A percentile compares a stretch with the other conserved stretches of the same genome.
phyloP scores from a whole-genome alignment of 2,888 invertebrate species.

The Ennomos erosarius region DNA sequence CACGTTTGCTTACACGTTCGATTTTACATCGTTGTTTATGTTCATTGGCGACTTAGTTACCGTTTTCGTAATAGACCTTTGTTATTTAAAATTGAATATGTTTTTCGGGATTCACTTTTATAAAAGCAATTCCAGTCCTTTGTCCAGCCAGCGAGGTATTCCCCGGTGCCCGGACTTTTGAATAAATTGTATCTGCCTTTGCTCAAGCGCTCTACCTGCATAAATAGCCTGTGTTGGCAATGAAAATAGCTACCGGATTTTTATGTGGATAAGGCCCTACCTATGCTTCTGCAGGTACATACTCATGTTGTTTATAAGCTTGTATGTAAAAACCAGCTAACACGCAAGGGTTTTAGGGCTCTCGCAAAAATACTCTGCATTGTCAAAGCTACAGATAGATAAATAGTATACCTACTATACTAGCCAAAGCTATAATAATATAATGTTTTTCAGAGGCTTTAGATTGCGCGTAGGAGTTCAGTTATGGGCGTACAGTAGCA shows the following conservation, averaged over 20 bases:
- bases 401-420: too few species aligned
- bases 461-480: slow-evolving; percentile 19
- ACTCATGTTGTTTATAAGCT: too few species aligned
- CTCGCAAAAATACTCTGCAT: too few species aligned
- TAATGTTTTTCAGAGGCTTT: slow-evolving; percentile 15
- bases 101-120: slow-evolving; percentile 50
- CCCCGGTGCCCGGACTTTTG: slow-evolving; percentile 53
- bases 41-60: slow-evolving; percentile 35
- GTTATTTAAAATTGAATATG: slow-evolving; percentile 49
- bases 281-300: slow-evolving; percentile 5
- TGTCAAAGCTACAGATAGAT: too few species aligned
- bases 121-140: slow-evolving; percentile 60
- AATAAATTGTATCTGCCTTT: slow-evolving; percentile 57
- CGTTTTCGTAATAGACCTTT: slow-evolving; percentile 35
- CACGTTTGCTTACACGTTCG: slow-evolving; percentile 28
- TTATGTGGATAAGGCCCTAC: slow-evolving; percentile 25
- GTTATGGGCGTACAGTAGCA: neutral
- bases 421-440: slow-evolving; percentile 7
- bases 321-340: too few species aligned
- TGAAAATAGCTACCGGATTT: slow-evolving; percentile 42
- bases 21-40: slow-evolving; percentile 31
- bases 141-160: slow-evolving; percentile 54
- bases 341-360: too few species aligned
- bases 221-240: slow-evolving; percentile 31
- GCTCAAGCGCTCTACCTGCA: slow-evolving; percentile 36